Evolutionary conservation across 2,113 vertebrate species (phyloP).

Genomic region (Struthio camelus): DNA sequence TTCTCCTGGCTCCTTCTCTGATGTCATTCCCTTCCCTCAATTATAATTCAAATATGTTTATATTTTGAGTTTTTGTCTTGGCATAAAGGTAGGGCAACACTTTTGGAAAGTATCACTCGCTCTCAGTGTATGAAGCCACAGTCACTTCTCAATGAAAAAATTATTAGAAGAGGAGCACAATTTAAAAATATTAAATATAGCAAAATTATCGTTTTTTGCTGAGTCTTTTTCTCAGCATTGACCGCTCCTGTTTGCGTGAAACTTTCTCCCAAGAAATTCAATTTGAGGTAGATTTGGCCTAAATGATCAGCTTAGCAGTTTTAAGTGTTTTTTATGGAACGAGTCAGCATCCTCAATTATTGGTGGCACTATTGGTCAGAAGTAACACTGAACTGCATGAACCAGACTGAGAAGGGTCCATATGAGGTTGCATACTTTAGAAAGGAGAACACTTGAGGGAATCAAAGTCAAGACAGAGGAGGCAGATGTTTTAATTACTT

Average conservation of each 20-base stretch:
- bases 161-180: neutral
- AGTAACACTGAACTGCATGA: neutral
- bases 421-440: neutral
- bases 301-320: neutral
- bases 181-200: neutral
- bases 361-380: neutral
- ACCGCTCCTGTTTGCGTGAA: neutral
- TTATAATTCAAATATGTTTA: neutral
- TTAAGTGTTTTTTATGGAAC: neutral
- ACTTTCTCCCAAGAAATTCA: neutral
- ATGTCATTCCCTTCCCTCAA: neutral
- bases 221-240: neutral
- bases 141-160: neutral
- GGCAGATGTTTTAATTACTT: neutral
- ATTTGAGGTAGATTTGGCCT: neutral
- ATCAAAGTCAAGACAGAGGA: neutral
- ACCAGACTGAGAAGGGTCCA: accelerated
- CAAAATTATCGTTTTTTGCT: neutral
- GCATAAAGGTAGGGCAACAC: neutral
- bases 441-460: neutral
- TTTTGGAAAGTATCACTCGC: neutral
- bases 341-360: neutral
- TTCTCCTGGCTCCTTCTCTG: neutral
- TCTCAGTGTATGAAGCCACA: neutral
- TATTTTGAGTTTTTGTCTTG: neutral